Base-by-base conservation (phyloP, 2,113 vertebrate species). In the Clarias magur region DNA sequence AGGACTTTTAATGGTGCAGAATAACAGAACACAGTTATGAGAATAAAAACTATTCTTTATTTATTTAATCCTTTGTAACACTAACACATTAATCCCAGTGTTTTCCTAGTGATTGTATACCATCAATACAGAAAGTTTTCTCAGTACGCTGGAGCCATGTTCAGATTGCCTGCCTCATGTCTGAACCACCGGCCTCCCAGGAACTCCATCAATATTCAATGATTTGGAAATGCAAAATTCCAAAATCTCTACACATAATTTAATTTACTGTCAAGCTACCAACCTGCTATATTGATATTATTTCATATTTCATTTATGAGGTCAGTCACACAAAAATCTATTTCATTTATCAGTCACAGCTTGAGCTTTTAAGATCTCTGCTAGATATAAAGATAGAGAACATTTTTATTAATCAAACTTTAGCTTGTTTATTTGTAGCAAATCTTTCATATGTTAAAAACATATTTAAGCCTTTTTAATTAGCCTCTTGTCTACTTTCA, bases 401-500 rank as follows among this genome's bases (percentile, higher is more conserved):
- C 57, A 38, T 38, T 16, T 17, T 80, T 30, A 86, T 34, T 2
- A 27, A 25, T 80, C 59, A 70, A 80, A 67, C 54, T 27, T 59
- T 62, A 6, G 30, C 34, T 80, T 56, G 53, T 73, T 54, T 57
- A 34, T 30, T 72, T 82, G 65, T 70, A 62, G 70, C 25, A 76
- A 73, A 30, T 23, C 25, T 82, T 75, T 53, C 42, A 2, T 84
- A 42, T 73, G 79, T 82, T 82, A 12, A 25, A 82, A 75, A 53
- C 63, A 27, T 78, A 48, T 38, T 7, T 21, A 27, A 48, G 70
- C 60, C 23, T 67, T 78, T 84, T 67, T 87, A 78, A 87, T 79
- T 83, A 59, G 48, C 62, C 72, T 34, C 53, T 83, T 87, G n/a
- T 79, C 80, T 87, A 30, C 38, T 63, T 75, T 82, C 63, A 34